A percentile compares a stretch with the other conserved stretches of the same genome.
phyloP scores from a whole-genome alignment of 2,113 vertebrate species.

The Heterochromis multidens region DNA sequence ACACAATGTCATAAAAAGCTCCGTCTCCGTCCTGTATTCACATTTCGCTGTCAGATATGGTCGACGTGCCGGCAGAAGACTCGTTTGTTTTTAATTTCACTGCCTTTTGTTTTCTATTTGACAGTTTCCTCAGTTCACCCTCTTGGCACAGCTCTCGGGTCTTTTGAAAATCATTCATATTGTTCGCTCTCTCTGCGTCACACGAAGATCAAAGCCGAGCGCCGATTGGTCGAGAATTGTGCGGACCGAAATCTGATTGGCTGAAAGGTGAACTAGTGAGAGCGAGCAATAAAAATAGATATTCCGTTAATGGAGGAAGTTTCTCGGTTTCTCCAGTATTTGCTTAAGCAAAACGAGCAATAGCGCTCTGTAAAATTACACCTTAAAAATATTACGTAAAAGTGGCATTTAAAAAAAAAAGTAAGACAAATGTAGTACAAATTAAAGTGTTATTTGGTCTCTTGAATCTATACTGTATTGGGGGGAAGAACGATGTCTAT shows the following conservation, averaged over 20 bases:
- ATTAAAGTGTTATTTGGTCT: neutral
- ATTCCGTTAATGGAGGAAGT: neutral
- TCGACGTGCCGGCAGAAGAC: neutral
- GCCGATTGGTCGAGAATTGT: slow-evolving; percentile 31
- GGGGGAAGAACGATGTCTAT: no score
- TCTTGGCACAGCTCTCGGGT: neutral
- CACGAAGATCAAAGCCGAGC: slow-evolving; percentile 17
- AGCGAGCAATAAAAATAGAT: neutral
- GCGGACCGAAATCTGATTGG: slow-evolving; percentile 62
- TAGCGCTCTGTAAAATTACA: neutral
- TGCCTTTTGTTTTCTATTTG: slow-evolving; percentile 31
- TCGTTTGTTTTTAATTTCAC: slow-evolving; percentile 14
- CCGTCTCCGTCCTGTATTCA: neutral
- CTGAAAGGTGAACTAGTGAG: neutral
- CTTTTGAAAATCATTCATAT: neutral
- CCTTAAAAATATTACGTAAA: neutral
- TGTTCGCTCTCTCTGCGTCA: neutral
- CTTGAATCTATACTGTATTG: neutral
- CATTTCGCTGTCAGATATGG: neutral
- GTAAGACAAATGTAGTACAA: neutral
- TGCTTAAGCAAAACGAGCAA: neutral
- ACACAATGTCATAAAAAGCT: slow-evolving; percentile 14
- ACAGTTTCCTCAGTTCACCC: slow-evolving; percentile 3
- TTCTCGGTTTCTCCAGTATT: neutral
- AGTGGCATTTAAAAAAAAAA: neutral